Evolutionary conservation across 2,113 vertebrate species (phyloP).

Genomic region (Scomber japonicus): DNA sequence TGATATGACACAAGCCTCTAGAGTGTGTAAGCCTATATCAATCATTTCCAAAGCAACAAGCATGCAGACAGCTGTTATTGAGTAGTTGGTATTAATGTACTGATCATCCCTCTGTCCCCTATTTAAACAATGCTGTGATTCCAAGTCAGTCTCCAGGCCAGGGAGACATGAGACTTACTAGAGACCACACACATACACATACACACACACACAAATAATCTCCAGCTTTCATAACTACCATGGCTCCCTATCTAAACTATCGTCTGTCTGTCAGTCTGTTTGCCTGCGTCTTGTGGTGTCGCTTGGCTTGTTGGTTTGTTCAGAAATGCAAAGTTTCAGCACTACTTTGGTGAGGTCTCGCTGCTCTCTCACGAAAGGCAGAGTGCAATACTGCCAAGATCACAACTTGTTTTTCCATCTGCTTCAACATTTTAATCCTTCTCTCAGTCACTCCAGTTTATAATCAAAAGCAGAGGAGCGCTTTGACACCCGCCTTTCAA

Average conservation of each 20-base stretch:
- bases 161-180: background rate
- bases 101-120: background rate
- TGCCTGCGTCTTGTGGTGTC: background rate
- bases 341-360: slow-evolving; percentile 15
- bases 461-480: slow-evolving; percentile 71
- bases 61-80: slow-evolving; percentile 13
- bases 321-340: slow-evolving; percentile 1
- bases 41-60: slow-evolving; percentile 17
- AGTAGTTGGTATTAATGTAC: background rate
- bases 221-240: background rate
- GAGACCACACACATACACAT: slow-evolving; percentile 23
- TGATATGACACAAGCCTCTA: slow-evolving; percentile 22
- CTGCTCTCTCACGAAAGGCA: slow-evolving; percentile 53
- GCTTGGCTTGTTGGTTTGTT: slow-evolving; percentile 19
- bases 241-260: background rate
- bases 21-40: background rate
- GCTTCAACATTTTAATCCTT: slow-evolving; percentile 53
- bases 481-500: slow-evolving; percentile 22
- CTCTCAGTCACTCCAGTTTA: slow-evolving; percentile 36
- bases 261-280: slow-evolving; percentile 9
- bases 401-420: slow-evolving; percentile 49
- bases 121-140: background rate
- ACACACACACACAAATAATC: slow-evolving; percentile 2
- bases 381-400: slow-evolving; percentile 9
- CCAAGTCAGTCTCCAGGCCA: background rate